Conservation (phyloP, 2,113 vertebrate genomes). For the Chionis minor region DNA sequence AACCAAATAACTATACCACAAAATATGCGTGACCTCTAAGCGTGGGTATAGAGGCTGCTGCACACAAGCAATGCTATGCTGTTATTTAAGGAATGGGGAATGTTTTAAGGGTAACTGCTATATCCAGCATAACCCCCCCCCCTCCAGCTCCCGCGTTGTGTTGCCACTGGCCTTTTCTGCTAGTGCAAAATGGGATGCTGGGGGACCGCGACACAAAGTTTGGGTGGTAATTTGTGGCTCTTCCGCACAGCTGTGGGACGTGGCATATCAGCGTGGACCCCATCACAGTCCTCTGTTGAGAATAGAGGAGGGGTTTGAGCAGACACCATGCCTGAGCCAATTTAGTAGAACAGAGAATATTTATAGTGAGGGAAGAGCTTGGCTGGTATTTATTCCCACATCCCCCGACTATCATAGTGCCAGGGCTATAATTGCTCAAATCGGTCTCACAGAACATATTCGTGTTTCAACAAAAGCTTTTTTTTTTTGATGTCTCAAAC, state of each 20-base stretch:
- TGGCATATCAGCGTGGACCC: accelerated
- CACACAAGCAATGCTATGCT: neutral
- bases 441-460: neutral
- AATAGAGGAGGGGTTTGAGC: neutral
- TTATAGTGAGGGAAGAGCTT: neutral
- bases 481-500: neutral
- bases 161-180: neutral
- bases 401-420: neutral
- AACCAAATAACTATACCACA: neutral
- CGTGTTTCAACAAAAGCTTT: neutral
- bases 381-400: neutral
- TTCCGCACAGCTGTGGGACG: neutral
- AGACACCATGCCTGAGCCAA: neutral
- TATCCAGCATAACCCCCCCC: neutral
- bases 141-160: accelerated
- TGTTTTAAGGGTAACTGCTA: neutral
- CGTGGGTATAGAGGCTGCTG: neutral
- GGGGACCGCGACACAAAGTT: accelerated
- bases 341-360: neutral
- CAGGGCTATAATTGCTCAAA: neutral
- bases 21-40: neutral
- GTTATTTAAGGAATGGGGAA: neutral
- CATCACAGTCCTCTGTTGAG: accelerated
- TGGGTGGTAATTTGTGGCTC: accelerated
- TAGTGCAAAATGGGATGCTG: neutral